Evolutionary conservation across 2,113 vertebrate species (phyloP).

Genomic region (Seriola quinqueradiata): DNA sequence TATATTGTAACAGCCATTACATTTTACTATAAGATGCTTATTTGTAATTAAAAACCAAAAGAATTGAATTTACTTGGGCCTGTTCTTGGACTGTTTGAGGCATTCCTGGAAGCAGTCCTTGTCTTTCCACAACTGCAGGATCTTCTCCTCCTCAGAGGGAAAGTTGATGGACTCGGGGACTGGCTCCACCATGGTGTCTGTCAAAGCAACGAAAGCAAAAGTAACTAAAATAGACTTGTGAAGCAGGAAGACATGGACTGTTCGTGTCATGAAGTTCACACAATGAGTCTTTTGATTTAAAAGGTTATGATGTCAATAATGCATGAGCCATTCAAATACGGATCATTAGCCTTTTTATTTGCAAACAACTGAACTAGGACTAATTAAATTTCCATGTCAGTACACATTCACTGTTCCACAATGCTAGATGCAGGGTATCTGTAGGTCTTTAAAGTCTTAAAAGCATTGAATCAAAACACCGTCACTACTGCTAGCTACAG

Average conservation of each 20-base stretch:
- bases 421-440: too few species aligned
- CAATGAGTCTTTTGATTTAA: accelerated
- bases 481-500: too few species aligned
- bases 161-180: constrained; percentile 94
- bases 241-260: background rate
- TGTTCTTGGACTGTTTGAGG: constrained; percentile 94
- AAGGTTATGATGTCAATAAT: background rate
- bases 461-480: background rate
- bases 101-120: constrained; percentile 95
- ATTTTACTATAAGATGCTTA: background rate
- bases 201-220: background rate
- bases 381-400: background rate
- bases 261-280: background rate
- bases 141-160: constrained; percentile 92
- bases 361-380: background rate
- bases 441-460: background rate
- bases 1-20: too few species aligned
- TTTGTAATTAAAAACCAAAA: background rate
- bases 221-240: background rate
- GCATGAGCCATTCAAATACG: background rate
- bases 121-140: constrained; percentile 90
- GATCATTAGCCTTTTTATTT: too few species aligned
- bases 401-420: background rate
- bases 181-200: constrained; percentile 90
- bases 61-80: constrained; percentile 86